phyloP scores from a whole-genome alignment of 1,140 invertebrate genomes.

The Stegodyphus dumicola region DNA sequence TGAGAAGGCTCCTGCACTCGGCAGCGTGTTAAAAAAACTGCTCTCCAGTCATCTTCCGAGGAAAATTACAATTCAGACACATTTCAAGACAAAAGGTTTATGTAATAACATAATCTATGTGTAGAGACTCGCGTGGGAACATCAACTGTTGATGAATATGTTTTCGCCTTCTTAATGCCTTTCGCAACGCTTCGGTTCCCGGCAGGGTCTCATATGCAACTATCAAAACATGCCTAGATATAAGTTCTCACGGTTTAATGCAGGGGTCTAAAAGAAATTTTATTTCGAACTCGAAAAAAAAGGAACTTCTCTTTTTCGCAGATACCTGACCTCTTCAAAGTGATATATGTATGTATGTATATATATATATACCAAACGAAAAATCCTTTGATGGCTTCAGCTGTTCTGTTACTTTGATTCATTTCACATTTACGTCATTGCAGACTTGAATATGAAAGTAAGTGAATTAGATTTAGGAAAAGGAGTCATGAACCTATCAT shows the following conservation, averaged over 20 bases:
- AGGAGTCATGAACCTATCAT: too few relatives aligned
- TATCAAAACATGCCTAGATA: background rate
- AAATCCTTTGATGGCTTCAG: too few relatives aligned
- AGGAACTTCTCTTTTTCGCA: background rate
- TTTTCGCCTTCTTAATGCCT: conserved; percentile 15
- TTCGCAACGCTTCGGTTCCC: conserved; percentile 37
- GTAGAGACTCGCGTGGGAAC: conserved; percentile 17
- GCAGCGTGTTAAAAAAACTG: background rate
- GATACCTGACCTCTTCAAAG: background rate
- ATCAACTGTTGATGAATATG: conserved; percentile 20
- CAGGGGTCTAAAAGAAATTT: background rate
- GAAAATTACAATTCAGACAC: conserved; percentile 35
- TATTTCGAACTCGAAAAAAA: background rate
- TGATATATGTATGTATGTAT: too few relatives aligned
- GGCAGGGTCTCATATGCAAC: background rate
- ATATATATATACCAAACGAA: too few relatives aligned
- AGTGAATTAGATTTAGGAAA: too few relatives aligned
- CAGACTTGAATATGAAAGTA: too few relatives aligned
- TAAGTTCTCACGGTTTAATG: conserved; percentile 23
- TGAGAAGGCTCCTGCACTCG: conserved; percentile 5
- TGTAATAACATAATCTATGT: conserved; percentile 51
- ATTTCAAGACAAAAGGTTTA: conserved; percentile 53
- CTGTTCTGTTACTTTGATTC: too few relatives aligned
- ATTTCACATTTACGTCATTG: too few relatives aligned
- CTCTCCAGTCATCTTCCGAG: conserved; percentile 13